Evolutionary conservation across 2,113 vertebrate species (phyloP).

Genomic region (Camelus dromedarius): DNA sequence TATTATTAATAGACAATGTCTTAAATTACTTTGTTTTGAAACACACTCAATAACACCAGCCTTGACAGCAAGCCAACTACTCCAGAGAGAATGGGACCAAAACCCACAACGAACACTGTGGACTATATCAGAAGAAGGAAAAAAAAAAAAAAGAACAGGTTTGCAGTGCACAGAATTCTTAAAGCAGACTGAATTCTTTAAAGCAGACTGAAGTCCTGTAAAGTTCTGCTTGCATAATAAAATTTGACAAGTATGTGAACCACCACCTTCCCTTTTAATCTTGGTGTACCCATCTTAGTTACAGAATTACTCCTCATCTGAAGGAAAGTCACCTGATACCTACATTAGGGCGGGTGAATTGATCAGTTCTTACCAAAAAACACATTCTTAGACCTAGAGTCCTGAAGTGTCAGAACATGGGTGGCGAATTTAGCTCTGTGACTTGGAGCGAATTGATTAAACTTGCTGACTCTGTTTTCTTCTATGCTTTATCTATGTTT

Average conservation of each 20-base stretch:
- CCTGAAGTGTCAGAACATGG: background rate
- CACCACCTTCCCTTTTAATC: background rate
- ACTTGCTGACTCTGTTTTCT: background rate
- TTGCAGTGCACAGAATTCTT: background rate
- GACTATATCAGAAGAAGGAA: conserved; percentile 23
- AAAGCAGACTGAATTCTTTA: background rate
- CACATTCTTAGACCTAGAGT: background rate
- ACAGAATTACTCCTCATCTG: background rate
- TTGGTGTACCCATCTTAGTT: background rate
- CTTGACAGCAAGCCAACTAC: conserved; percentile 15
- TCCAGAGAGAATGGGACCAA: conserved; percentile 48
- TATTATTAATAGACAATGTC: conserved; percentile 47
- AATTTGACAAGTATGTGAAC: background rate
- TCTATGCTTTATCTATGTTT: background rate
- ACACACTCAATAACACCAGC: conserved; percentile 22
- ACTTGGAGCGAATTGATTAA: background rate
- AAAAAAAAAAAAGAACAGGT: background rate
- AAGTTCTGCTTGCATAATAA: background rate
- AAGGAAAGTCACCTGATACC: background rate
- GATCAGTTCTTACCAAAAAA: background rate
- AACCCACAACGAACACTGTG: background rate
- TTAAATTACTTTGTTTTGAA: conserved; percentile 14
- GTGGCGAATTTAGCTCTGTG: background rate
- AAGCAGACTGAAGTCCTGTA: background rate
- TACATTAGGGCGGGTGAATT: background rate